These are phyloP conservation scores for Lordiphosa andalusiaca DNA, from an alignment of 2,888 invertebrate species.

Conservation along the genomic window DNA sequence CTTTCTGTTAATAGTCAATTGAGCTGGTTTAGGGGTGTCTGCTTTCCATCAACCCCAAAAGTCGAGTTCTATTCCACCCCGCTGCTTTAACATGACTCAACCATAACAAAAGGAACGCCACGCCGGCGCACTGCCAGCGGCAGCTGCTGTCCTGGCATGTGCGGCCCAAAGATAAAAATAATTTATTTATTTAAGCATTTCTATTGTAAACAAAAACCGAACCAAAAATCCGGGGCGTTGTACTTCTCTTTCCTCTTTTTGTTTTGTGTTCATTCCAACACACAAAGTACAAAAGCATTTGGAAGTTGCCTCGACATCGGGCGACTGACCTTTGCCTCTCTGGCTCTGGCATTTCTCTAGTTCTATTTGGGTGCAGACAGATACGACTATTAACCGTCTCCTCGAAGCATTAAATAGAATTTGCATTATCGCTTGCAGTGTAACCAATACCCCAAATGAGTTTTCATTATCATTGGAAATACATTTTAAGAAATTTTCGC, in stretches of 20 bases:
- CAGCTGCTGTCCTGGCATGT: conserved; percentile 34
- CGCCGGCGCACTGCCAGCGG: conserved; percentile 17
- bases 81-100: conserved; percentile 15
- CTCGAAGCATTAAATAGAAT: conserved; percentile 32
- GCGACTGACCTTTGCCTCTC: conserved; percentile 24
- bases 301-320: conserved; percentile 9
- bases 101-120: conserved; percentile 12
- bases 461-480: conserved; percentile 42
- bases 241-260: conserved; percentile 10
- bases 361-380: conserved; percentile 5
- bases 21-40: conserved; percentile 36
- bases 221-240: conserved; percentile 21
- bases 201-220: conserved; percentile 9
- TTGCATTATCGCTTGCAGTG: conserved; percentile 32
- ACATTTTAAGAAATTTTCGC: conserved; percentile 30
- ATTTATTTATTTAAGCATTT: conserved; percentile 2
- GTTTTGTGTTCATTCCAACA: not conserved
- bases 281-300: conserved; percentile 3
- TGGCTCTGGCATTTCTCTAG: conserved; percentile 2
- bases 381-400: conserved; percentile 29
- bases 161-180: conserved; percentile 21
- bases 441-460: conserved; percentile 19
- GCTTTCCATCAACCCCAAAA: conserved; percentile 36
- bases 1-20: conserved; percentile 33
- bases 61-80: conserved; percentile 12